phyloP scores from a whole-genome alignment of 2,113 vertebrate species.

The Entomyzon cyanotis region DNA sequence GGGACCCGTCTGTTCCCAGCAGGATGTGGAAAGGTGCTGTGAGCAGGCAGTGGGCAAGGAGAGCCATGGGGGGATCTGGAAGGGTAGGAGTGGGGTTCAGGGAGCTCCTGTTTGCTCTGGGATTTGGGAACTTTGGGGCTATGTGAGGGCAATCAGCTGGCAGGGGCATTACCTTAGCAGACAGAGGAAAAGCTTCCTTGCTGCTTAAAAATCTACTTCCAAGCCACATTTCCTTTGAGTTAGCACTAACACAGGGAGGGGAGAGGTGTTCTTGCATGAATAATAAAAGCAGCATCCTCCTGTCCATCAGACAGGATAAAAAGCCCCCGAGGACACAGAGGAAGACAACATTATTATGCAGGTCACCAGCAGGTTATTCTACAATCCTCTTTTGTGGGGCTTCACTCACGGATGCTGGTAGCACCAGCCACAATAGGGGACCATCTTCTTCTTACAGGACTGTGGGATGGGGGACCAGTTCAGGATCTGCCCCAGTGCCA shows the following conservation, averaged over 20 bases:
- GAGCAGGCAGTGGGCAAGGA: not conserved
- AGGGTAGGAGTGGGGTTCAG: not conserved
- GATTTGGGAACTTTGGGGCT: not conserved
- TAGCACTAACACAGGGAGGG: not conserved
- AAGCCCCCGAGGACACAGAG: constrained; percentile 21
- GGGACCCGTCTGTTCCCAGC: not conserved
- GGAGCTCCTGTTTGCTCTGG: not conserved
- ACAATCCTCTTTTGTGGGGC: not conserved
- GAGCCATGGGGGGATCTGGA: not conserved
- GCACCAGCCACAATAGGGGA: not conserved
- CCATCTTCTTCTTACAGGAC: fast-evolving
- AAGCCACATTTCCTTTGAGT: constrained; percentile 3
- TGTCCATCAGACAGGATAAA: constrained; percentile 53
- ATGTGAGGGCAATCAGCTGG: not conserved
- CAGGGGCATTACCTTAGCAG: not conserved
- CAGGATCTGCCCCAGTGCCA: not conserved
- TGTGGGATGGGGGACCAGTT: not conserved
- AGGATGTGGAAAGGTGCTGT: not conserved
- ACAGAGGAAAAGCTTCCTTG: not conserved
- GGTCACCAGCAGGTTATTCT: constrained; percentile 40
- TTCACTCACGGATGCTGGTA: not conserved
- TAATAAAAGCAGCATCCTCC: constrained; percentile 41
- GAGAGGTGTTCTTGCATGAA: constrained; percentile 44
- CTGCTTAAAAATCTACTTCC: not conserved
- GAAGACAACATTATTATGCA: constrained; percentile 47